Conservation (phyloP, 2,113 vertebrate species). For the Tragelaphus buxtoni region DNA sequence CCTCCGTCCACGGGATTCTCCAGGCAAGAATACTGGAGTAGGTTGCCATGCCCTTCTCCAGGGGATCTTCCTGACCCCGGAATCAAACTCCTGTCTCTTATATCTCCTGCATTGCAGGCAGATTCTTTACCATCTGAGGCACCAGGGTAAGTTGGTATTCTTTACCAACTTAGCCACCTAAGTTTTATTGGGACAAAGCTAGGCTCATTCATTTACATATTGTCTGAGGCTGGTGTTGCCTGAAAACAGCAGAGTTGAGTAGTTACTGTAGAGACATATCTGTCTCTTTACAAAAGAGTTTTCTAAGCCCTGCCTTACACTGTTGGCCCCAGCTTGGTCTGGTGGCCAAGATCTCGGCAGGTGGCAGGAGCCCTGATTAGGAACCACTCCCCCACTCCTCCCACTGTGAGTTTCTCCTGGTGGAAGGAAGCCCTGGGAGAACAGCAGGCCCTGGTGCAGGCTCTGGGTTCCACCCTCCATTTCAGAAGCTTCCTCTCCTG, state of each 20-base stretch:
- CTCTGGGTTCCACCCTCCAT: neutral
- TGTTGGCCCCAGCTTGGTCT: rapidly evolving
- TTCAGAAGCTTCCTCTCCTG: neutral
- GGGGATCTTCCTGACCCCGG: neutral
- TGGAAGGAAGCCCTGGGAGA: neutral
- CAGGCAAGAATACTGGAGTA: neutral
- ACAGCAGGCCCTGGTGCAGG: neutral
- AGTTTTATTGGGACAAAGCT: neutral
- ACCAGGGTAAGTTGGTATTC: neutral
- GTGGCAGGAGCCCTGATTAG: neutral
- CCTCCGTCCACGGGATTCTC: neutral
- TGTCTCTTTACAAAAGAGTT: neutral
- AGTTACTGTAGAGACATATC: rapidly evolving
- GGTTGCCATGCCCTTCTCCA: neutral
- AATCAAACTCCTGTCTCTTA: neutral
- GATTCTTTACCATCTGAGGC: neutral
- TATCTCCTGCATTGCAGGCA: neutral
- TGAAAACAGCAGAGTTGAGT: neutral
- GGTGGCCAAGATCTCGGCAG: neutral
- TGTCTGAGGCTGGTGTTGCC: neutral
- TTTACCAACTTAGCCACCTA: neutral
- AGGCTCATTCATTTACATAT: neutral
- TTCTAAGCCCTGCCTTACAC: neutral
- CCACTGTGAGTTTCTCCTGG: rapidly evolving
- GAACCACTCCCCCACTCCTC: rapidly evolving